These are phyloP conservation scores for Smutsia gigantea DNA, from an alignment of 2,797 vertebrate species.

Conservation along the genomic window DNA sequence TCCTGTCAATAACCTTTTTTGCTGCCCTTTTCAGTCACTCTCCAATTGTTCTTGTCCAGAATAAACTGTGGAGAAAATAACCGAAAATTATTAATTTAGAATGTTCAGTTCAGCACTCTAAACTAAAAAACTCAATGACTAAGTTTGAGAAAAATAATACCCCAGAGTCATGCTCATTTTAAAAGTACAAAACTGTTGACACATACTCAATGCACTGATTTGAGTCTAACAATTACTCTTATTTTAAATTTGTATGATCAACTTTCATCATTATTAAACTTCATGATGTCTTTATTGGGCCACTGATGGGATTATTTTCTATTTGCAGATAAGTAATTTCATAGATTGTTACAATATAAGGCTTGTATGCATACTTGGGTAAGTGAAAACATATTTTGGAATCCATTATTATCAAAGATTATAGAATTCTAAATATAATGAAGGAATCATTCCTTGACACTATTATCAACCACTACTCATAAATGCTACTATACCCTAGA, in stretches of 20 bases:
- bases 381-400: slow-evolving; percentile 2
- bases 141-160: slow-evolving; percentile 58
- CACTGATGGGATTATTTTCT: slow-evolving; percentile 26
- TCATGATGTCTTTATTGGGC: background rate
- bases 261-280: slow-evolving; percentile 33
- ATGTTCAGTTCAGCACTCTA: background rate
- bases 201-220: background rate
- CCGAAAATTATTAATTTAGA: background rate
- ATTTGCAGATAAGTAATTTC: slow-evolving; percentile 19
- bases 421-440: slow-evolving; percentile 1
- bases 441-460: background rate
- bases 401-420: slow-evolving; percentile 6
- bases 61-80: background rate
- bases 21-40: background rate
- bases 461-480: background rate
- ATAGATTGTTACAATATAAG: slow-evolving; percentile 29
- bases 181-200: background rate
- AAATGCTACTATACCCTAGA: slow-evolving; percentile 1
- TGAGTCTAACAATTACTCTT: slow-evolving; percentile 44
- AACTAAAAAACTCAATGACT: slow-evolving; percentile 29
- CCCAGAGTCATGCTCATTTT: background rate
- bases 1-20: background rate
- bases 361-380: background rate
- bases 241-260: slow-evolving; percentile 41
- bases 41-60: background rate